A percentile compares a stretch with the other conserved stretches of the same genome.
phyloP scores from a whole-genome alignment of 2,888 invertebrate species.

The Brachyopa scutellaris region DNA sequence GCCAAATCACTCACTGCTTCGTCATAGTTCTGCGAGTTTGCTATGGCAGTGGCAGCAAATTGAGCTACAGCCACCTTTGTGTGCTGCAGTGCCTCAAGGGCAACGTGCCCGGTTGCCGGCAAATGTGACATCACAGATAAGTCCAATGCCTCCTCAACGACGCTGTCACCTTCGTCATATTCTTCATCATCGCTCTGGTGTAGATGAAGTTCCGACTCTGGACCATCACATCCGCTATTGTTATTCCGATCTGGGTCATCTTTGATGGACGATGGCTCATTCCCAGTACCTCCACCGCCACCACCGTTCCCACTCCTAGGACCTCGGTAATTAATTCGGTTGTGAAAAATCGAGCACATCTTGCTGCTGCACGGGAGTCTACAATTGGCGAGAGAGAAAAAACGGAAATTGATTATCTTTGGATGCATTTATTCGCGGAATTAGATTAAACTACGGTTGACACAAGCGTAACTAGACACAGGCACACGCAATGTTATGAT shows the following conservation, averaged over 20 bases:
- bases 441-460: conserved; percentile 16
- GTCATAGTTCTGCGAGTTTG: conserved; percentile 89
- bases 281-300: conserved; percentile 60
- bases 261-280: conserved; percentile 75
- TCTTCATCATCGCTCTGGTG: conserved; percentile 52
- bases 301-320: conserved; percentile 74
- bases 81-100: conserved; percentile 95
- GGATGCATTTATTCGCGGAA: conserved; percentile 64
- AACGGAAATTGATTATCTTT: conserved; percentile 39
- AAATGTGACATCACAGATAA: conserved; percentile 78
- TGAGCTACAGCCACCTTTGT: conserved; percentile 91
- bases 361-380: conserved; percentile 54
- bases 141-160: conserved; percentile 78
- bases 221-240: conserved; percentile 74
- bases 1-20: conserved; percentile 92
- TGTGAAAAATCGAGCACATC: conserved; percentile 81
- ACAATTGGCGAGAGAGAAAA: conserved; percentile 39
- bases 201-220: conserved; percentile 37
- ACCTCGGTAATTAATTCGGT: conserved; percentile 80
- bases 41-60: conserved; percentile 94
- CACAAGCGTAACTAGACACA: background rate
- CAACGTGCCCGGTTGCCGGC: conserved; percentile 87
- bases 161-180: conserved; percentile 74
- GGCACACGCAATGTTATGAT: conserved; percentile 76
- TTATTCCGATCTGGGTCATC: conserved; percentile 80